Base-by-base conservation (phyloP, 1,140 invertebrate species). In the Megalopta genalis region DNA sequence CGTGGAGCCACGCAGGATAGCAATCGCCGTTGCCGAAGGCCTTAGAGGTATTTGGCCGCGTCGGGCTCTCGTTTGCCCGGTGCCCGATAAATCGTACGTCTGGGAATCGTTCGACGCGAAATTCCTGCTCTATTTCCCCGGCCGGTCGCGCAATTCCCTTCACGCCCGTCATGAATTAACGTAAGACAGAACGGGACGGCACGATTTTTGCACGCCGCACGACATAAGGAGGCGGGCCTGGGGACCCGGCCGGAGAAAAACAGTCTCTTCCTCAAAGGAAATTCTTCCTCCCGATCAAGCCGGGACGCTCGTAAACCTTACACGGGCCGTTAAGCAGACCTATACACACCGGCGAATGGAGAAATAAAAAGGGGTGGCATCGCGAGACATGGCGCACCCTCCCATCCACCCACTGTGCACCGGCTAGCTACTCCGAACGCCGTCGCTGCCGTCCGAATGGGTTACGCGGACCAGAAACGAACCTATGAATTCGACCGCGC, bases 251-350 rank as follows among this genome's bases (percentile, higher is more conserved):
- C 49, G 16, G 21, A n/a, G 12, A 0, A 39, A 42, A 59, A 46
- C 14, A 37, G 62, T 83, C 67, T 76, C 83, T 82, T 78, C 67
- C 49, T 52, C 49, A 52, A 77, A 82, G 81, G 82, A 83, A 86
- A 81, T 86, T 84, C 76, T 81, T 75, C 80, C 14, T 62, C 10
- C n/a, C 60, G 81, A 75, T 80, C 49, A 52, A 52, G 49, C 62
- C 21, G 67, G 54, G 68, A 81, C 75, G 75, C 74, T 83, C 81
- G 85, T 86, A 86, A 86, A 86, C 81, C 69, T 86, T 83, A 63
- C 63, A 86, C 85, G 84, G 81, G 37, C 84, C 83, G 84, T 86
- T 86, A 81, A 80, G 77, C 84, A 86, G 86, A 86, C 84, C 84
- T 78, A 82, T 83, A 78, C 37, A 78, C 18, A 52, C 70, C 67